Evolutionary conservation across 2,797 vertebrate genomes (phyloP).

Genomic region (Bradypodion pumilum): DNA sequence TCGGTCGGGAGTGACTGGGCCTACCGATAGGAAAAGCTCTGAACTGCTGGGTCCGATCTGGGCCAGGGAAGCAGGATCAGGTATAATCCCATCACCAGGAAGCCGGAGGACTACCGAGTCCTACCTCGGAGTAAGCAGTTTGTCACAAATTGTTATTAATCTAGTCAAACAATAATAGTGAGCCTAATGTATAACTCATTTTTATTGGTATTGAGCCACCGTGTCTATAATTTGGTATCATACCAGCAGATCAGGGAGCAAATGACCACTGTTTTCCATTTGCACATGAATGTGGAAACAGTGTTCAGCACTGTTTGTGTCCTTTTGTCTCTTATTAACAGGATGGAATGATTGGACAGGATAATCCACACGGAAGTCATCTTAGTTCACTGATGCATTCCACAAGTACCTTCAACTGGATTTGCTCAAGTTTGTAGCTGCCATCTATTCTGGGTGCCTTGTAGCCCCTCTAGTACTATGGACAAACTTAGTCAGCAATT

Average conservation of each 20-base stretch:
- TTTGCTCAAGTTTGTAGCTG: not conserved
- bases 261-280: not conserved
- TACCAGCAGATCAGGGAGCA: not conserved
- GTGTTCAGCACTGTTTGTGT: conserved; percentile 1
- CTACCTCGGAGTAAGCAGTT: too few species aligned
- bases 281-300: not conserved
- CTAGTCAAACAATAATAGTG: not conserved
- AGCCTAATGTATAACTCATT: not conserved
- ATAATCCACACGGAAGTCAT: not conserved
- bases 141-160: not conserved
- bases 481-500: conserved; percentile 51
- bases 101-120: too few species aligned
- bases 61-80: too few species aligned
- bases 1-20: too few species aligned
- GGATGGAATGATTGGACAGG: not conserved
- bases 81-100: too few species aligned
- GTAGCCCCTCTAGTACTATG: conserved; percentile 13
- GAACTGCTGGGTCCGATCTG: too few species aligned
- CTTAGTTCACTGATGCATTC: conserved; percentile 36
- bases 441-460: conserved; percentile 24
- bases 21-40: too few species aligned
- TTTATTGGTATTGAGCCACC: not conserved
- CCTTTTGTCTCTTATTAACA: fast-evolving
- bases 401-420: conserved; percentile 30
- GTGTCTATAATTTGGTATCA: not conserved